Evolutionary conservation across 2,888 invertebrate genomes (phyloP).

Genomic region (Ornithoptera priamus): DNA sequence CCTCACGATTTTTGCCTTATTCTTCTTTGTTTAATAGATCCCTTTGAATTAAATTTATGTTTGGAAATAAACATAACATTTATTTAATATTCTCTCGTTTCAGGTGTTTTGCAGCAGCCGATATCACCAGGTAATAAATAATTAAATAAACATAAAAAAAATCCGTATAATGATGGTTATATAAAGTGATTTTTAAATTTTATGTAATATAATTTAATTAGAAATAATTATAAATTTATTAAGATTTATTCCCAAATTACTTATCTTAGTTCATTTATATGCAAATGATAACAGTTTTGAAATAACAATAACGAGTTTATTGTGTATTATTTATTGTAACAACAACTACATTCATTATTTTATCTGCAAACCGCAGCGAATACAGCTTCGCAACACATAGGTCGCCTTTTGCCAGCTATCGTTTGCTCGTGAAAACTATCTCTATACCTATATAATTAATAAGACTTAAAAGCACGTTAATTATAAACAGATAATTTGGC

Average conservation of each 20-base stretch:
- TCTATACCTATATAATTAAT: conserved; percentile 28
- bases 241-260: background rate
- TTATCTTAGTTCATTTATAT: conserved; percentile 8
- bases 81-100: too few relatives aligned
- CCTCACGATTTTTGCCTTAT: too few relatives aligned
- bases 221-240: background rate
- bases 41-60: too few relatives aligned
- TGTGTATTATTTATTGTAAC: conserved; percentile 50
- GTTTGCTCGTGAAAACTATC: conserved; percentile 30
- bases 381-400: conserved; percentile 38
- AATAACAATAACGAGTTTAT: conserved; percentile 31
- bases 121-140: too few relatives aligned
- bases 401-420: conserved; percentile 32
- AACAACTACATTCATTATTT: conserved; percentile 49
- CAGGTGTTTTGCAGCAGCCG: too few relatives aligned
- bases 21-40: too few relatives aligned
- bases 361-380: conserved; percentile 39
- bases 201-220: background rate
- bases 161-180: too few relatives aligned
- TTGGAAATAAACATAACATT: too few relatives aligned
- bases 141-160: too few relatives aligned
- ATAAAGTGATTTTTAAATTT: too few relatives aligned
- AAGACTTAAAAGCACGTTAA: conserved; percentile 33
- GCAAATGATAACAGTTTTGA: conserved; percentile 18
- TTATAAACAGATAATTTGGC: conserved; percentile 16